A percentile compares a stretch with the other conserved stretches of the same genome.
These are phyloP conservation scores for Microctonus aethiopoides DNA, from an alignment of 2,888 invertebrate genomes.

Conservation along the genomic window DNA sequence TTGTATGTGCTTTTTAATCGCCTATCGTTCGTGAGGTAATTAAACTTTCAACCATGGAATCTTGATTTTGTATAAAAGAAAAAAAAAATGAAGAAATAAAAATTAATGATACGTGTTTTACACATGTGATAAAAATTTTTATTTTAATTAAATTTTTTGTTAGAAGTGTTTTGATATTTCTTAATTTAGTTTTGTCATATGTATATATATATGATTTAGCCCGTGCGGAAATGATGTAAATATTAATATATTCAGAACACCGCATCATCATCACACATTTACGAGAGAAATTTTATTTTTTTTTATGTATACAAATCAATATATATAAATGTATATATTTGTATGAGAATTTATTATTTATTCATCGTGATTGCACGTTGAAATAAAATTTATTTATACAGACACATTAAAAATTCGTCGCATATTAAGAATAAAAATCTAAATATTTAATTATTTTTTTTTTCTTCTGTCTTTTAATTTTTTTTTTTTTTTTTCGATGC, in stretches of 20 bases:
- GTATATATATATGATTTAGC: no score
- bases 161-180: neutral
- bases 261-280: neutral
- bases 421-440: neutral
- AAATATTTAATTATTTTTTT: neutral
- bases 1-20: slow-evolving; percentile 7
- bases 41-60: neutral
- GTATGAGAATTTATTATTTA: neutral
- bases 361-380: neutral
- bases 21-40: slow-evolving; percentile 11
- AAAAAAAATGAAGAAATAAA: neutral
- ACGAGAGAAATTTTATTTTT: neutral
- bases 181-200: neutral
- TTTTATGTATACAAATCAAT: neutral
- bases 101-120: neutral
- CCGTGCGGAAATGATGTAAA: neutral
- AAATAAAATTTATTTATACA: neutral
- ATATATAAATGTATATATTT: neutral
- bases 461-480: neutral
- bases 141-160: neutral
- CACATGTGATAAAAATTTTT: neutral
- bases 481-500: neutral
- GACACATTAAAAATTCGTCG: neutral
- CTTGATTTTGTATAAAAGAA: neutral
- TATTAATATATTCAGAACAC: neutral